Evolutionary conservation across 2,888 invertebrate genomes (phyloP), one percentile per base, ranked within the genome.

Genomic region (Apamea anceps): DNA sequence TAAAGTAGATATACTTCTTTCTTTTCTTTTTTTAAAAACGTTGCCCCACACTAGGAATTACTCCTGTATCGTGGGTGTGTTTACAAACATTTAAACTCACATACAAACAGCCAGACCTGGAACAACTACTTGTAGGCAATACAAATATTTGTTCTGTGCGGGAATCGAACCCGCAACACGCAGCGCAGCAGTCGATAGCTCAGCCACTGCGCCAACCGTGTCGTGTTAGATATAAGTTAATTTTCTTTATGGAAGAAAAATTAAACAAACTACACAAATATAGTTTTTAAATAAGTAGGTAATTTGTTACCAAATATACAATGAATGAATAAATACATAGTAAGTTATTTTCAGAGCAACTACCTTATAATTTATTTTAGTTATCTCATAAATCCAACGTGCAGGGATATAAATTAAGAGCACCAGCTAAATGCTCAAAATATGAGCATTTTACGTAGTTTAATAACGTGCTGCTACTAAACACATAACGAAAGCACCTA

Each of bases 381-480:
- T 42, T n/a, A 28, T 54, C 32, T 74, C 74, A 81, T 79, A 73
- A 74, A 63, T 54, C 21, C 18, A 32, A n/a, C 21, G 6, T 15
- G 25, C 60, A 32, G 25, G 4, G 18, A 68, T 28, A 42, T 60
- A 48, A 60, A 57, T 32, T 45, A 37, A 57, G 10, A 0, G 25
- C 28, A 51, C 32, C n/a, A 51, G 32, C 28, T 21, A 62, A 51
- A 81, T 72, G 42, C 37, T 62, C 7, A 37, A 54, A 79, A 60
- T 57, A n/a, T n/a, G n/a, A n/a, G n/a, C 48, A 71, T 71, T 18
- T 18, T 25, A 81, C 18, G 1, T 51, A 62, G 21, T 62, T 62
- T 62, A 77, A 63, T 77, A 63, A 42, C n/a, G n/a, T n/a, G 32
- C 25, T 65, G 2, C 13, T 25, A 13, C 32, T 48, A 48, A 81